These are phyloP conservation scores for Acanthiza pusilla DNA, from an alignment of 2,797 vertebrate genomes.

Conservation along the genomic window DNA sequence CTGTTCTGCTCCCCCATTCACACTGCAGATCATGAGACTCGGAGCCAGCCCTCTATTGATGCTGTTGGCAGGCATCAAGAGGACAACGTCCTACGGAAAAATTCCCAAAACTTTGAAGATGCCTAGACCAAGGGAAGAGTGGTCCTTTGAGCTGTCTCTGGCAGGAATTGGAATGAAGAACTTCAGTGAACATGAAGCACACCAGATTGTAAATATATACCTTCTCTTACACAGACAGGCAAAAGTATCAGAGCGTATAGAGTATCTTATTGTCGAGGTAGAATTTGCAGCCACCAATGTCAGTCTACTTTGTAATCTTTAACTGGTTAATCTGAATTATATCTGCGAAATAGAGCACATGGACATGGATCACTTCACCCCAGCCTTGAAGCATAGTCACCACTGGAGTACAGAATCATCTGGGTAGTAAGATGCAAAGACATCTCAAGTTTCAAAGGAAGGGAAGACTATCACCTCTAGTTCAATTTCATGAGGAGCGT, in stretches of 20 bases:
- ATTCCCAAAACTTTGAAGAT: not conserved
- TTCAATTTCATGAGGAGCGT: not conserved
- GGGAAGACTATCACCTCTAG: not conserved
- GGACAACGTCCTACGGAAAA: not conserved
- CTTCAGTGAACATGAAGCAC: not conserved
- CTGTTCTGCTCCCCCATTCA: not conserved
- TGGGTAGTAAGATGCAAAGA: not conserved
- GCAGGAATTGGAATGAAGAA: not conserved
- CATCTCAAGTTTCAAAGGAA: not conserved
- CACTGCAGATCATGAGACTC: accelerated
- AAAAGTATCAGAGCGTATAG: not conserved
- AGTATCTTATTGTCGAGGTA: not conserved
- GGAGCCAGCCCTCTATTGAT: not conserved
- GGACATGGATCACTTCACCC: not conserved
- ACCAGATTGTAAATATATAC: not conserved
- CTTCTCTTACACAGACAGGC: not conserved
- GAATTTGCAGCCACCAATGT: not conserved
- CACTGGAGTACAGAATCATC: not conserved
- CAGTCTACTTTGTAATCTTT: not conserved
- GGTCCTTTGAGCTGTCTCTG: not conserved
- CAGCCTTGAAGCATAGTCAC: not conserved
- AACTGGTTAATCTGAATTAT: not conserved
- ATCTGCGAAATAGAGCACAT: not conserved
- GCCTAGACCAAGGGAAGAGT: not conserved
- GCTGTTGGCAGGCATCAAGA: not conserved